Evolutionary conservation across 2,888 invertebrate species (phyloP).

Genomic region (Hemaris fuciformis): DNA sequence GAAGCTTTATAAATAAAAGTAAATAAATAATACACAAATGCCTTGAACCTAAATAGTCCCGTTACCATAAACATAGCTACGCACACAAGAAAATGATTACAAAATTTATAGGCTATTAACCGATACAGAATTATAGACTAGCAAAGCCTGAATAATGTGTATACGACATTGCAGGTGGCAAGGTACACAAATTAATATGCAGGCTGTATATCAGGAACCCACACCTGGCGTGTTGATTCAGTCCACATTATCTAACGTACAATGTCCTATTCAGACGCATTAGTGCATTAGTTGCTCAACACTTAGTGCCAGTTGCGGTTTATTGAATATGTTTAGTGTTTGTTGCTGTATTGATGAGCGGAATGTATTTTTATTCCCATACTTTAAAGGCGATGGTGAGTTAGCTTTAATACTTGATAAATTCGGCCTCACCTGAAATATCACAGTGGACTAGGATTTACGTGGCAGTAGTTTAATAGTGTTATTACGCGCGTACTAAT

Average conservation of each 20-base stretch:
- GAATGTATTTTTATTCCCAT: too few relatives aligned
- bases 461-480: too few relatives aligned
- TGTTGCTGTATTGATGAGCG: too few relatives aligned
- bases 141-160: conserved; percentile 4
- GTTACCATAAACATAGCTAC: not conserved
- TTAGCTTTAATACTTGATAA: too few relatives aligned
- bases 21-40: not conserved
- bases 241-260: conserved; percentile 57
- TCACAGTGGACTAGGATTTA: too few relatives aligned
- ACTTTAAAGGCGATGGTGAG: too few relatives aligned
- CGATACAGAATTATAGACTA: not conserved
- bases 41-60: not conserved
- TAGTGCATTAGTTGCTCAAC: conserved; percentile 38
- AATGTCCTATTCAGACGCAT: conserved; percentile 47
- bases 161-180: conserved; percentile 39
- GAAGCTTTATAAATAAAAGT: too few relatives aligned
- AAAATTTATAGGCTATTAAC: conserved; percentile 5
- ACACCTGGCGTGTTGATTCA: conserved; percentile 69
- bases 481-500: too few relatives aligned
- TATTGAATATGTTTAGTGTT: not conserved
- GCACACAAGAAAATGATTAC: not conserved
- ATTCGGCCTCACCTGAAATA: too few relatives aligned
- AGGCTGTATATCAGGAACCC: conserved; percentile 51
- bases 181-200: conserved; percentile 74
- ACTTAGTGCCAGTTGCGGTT: not conserved